These are phyloP conservation scores for Ormyrus labotus DNA, from an alignment of 2,888 invertebrate genomes.

Conservation along the genomic window DNA sequence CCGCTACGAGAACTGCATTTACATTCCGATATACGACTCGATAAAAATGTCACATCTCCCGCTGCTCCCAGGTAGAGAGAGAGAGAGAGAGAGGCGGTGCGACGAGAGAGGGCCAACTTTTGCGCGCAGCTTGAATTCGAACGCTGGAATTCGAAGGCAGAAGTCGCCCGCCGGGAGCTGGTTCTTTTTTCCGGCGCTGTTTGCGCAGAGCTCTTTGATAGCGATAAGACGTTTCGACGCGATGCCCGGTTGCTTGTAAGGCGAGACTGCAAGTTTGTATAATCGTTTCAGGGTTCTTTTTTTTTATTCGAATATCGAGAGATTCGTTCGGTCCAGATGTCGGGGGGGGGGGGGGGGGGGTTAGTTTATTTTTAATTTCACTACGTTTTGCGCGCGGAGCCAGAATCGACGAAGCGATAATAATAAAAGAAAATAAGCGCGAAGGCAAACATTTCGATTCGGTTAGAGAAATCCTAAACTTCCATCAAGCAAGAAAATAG, in stretches of 20 bases:
- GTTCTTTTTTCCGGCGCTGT: neutral
- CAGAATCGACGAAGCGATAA: neutral
- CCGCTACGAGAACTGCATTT: conserved; percentile 69
- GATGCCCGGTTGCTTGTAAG: too few species aligned
- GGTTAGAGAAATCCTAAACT: conserved; percentile 30
- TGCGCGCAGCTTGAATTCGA: conserved; percentile 27
- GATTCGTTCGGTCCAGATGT: too few species aligned
- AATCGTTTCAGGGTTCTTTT: too few species aligned
- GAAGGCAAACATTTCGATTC: conserved; percentile 32
- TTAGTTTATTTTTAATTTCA: neutral
- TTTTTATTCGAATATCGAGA: too few species aligned
- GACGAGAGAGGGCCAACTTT: neutral
- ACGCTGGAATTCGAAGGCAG: conserved; percentile 15
- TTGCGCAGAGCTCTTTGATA: neutral
- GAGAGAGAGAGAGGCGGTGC: neutral
- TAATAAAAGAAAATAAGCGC: neutral
- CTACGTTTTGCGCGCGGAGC: too few species aligned
- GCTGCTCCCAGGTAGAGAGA: conserved; percentile 18
- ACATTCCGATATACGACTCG: conserved; percentile 72
- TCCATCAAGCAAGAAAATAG: conserved; percentile 51
- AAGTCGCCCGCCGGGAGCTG: neutral
- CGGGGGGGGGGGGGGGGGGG: too few species aligned
- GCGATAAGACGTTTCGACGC: too few species aligned
- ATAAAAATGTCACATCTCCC: conserved; percentile 71
- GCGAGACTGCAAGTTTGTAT: too few species aligned